Base-by-base conservation (phyloP, 2,797 vertebrate species). In the Macropodus opercularis region DNA sequence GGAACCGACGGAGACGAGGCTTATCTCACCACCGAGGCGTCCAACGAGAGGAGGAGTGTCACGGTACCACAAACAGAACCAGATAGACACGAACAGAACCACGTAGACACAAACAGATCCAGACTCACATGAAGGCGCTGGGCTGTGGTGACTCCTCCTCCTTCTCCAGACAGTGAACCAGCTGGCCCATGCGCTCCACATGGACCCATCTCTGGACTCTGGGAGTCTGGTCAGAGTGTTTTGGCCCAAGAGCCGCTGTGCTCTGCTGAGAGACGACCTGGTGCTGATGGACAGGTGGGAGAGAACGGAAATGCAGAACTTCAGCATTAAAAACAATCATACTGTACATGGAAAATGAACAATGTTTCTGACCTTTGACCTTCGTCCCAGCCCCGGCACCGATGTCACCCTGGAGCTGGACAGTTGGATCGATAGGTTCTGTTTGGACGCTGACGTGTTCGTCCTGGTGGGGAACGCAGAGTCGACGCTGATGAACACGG, bases 381-480 rank as follows among this genome's bases (percentile, higher is more conserved):
- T 17, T 8, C 60, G 43, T 29, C 52, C 27, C 87, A 98, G 96
- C 67, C 96, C 96, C 96, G 96, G 96, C 36, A 98, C 95, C 4
- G 96, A 98, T 63, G 96, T 98, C 62, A 98, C 96, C 10, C 94
- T 94, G 51, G 93, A 97, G 69, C 62, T 98, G 69, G 96, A 98
- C 89, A 96, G 89, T 88, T 98, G 96, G 96, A 98, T 98, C 55
- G 95, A 97, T 85, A 96, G 94, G 39, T 98, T 98, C 88, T 98
- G 96, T 83, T 85, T 96, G 59, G 96, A 98, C 47, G 96, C 96
- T 3, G 96, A 97, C 43, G 96, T 97, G 57, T 98, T 98, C 24
- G 95, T 98, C 73, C 86, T 98, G 85, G 96, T 98, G 72, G 96
- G 95, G 61, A 98, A 97, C 77, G 95, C 96, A 0, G 96, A 98